A percentile compares a stretch with the other conserved stretches of the same genome.
Evolutionary conservation across 2,797 vertebrate species (phyloP).

Genomic region (Channa striata): DNA sequence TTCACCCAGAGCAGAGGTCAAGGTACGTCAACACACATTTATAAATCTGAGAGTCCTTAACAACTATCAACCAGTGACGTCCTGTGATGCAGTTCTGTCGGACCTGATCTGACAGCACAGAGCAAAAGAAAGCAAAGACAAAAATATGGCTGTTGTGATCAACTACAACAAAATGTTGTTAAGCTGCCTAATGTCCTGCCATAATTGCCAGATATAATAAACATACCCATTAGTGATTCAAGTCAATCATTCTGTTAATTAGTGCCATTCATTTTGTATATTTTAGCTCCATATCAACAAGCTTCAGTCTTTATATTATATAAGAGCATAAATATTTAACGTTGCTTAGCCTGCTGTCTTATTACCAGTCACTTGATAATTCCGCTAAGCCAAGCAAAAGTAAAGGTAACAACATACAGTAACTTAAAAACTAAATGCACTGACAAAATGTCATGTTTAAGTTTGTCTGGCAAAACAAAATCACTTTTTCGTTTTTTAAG

Average conservation of each 20-base stretch:
- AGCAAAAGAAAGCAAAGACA: background rate
- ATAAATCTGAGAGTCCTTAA: background rate
- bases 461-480: background rate
- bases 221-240: slow-evolving; percentile 18
- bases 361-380: background rate
- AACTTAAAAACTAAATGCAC: background rate
- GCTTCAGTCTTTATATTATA: slow-evolving; percentile 8
- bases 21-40: slow-evolving; percentile 1
- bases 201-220: slow-evolving; percentile 16
- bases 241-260: slow-evolving; percentile 26
- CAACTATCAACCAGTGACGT: background rate
- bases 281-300: slow-evolving; percentile 5
- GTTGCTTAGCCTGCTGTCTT: background rate
- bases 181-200: slow-evolving; percentile 16
- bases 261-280: slow-evolving; percentile 8
- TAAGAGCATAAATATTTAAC: background rate
- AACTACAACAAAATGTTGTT: background rate
- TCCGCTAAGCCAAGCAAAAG: background rate
- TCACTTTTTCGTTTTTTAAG: background rate
- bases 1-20: slow-evolving; percentile 12
- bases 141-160: background rate
- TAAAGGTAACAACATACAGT: background rate
- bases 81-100: background rate
- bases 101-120: slow-evolving; percentile 3
- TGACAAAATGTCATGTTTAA: background rate